Evolutionary conservation across 2,797 vertebrate genomes (phyloP).

Genomic region (Alectoris magna): DNA sequence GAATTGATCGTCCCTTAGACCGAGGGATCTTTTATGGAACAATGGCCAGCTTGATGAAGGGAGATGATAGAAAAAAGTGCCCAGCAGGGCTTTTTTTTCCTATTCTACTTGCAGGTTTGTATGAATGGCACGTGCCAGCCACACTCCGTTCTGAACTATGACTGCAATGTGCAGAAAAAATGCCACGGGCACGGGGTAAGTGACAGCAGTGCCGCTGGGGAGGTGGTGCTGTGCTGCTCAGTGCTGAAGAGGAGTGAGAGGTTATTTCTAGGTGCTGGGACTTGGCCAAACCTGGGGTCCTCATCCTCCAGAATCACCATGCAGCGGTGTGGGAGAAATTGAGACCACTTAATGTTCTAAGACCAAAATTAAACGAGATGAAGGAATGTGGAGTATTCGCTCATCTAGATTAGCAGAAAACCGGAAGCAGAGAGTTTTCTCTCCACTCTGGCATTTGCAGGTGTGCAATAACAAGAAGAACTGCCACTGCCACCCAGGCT

Average conservation of each 20-base stretch:
- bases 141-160: constrained; percentile 67
- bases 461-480: constrained; percentile 37
- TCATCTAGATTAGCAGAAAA: neutral
- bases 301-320: neutral
- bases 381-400: neutral
- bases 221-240: no score
- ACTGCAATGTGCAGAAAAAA: constrained; percentile 73
- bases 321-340: neutral
- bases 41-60: neutral
- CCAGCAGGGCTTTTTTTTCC: neutral
- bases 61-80: neutral
- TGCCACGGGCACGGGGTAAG: constrained; percentile 82
- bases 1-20: rapidly evolving
- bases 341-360: neutral
- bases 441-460: neutral
- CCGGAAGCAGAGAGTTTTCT: neutral
- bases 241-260: neutral
- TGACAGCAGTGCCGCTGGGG: neutral
- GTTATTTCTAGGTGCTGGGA: neutral
- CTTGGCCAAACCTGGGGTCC: neutral
- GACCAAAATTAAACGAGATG: neutral
- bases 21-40: neutral
- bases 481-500: constrained; percentile 38
- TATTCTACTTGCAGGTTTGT: constrained; percentile 77
- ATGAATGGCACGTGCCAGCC: constrained; percentile 81